Evolutionary conservation across 2,797 vertebrate genomes (phyloP).

Genomic region (Vespertilio murinus): DNA sequence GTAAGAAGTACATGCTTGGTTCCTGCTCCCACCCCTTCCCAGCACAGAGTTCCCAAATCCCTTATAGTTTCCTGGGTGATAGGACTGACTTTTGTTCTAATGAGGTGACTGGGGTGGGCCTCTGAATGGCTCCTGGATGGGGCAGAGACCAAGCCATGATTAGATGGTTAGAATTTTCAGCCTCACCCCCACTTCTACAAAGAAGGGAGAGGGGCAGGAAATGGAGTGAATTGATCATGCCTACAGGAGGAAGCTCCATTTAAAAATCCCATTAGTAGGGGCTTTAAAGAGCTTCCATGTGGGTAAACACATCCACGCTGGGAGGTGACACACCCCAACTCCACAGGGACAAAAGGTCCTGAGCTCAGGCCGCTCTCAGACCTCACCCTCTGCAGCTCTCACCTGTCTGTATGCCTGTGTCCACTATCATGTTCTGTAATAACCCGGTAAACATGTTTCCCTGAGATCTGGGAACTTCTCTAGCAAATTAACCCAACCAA

Average conservation of each 20-base stretch:
- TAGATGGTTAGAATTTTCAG: neutral
- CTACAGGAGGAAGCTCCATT: neutral
- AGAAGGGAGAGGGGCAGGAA: neutral
- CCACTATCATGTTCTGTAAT: neutral
- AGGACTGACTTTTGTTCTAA: neutral
- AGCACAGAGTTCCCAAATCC: neutral
- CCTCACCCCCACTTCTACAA: neutral
- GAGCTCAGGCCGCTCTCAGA: neutral
- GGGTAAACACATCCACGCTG: neutral
- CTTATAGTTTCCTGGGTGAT: neutral
- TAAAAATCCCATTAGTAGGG: neutral
- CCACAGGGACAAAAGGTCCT: neutral
- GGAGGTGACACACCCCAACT: neutral
- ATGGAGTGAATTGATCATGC: neutral
- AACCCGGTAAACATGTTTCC: neutral
- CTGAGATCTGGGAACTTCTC: neutral
- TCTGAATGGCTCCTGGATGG: neutral
- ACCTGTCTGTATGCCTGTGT: neutral
- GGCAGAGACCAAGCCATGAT: neutral
- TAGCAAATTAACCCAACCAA: neutral
- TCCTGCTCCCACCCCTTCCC: neutral
- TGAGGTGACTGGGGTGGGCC: neutral
- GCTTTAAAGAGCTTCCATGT: neutral
- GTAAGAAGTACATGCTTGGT: neutral
- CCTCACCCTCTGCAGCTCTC: neutral